Base-by-base conservation (phyloP, 2,797 vertebrate species). In the Argya squamiceps region DNA sequence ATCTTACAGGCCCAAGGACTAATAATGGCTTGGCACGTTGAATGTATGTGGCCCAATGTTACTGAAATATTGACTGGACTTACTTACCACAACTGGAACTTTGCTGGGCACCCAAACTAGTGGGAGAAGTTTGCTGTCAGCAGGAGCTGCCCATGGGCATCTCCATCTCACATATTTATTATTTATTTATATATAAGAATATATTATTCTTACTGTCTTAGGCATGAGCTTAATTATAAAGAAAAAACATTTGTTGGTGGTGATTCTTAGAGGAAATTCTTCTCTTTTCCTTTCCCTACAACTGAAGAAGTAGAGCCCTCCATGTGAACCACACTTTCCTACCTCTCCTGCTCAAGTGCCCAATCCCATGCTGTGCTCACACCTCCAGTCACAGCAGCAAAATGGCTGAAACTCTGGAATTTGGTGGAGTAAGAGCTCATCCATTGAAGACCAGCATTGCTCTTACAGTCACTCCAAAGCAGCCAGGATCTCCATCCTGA, bases 381-480 rank as follows among this genome's bases (percentile, higher is more conserved):
- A 15, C n/a, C 11, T 85, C 5, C 14, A 55, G 47, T 46, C 41
- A 41, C 4, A 2, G 23, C 59, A 77, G 50, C 19, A 29, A 79
- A 75, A 44, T 26, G 49, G 2, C 3, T 37, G 26, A n/a, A 73
- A 60, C 23, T 2, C 7, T 26, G 37, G 53, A 50, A 46, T 55
- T 36, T 2, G 2, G n/a, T 56, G 59, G 9, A 18, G 34, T 34
- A 10, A 73, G 47, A 77, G 15, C 27, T 83, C 22, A 26, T 64
- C 12, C 4, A 1, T 6, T 41, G 62, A 41, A 77, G 9, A 34
- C 12, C 50, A 58, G 11, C 5, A 10, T 8, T 0, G 0, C 19
- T 73, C 71, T 65, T 76, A 7, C n/a, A 41, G 23, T 49, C 37
- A 32, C 26, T 64, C 29, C 24, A 46, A 41, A 82, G 39, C 27